These are phyloP conservation scores for Dipus sagitta DNA, from an alignment of 2,797 vertebrate species.

Conservation along the genomic window DNA sequence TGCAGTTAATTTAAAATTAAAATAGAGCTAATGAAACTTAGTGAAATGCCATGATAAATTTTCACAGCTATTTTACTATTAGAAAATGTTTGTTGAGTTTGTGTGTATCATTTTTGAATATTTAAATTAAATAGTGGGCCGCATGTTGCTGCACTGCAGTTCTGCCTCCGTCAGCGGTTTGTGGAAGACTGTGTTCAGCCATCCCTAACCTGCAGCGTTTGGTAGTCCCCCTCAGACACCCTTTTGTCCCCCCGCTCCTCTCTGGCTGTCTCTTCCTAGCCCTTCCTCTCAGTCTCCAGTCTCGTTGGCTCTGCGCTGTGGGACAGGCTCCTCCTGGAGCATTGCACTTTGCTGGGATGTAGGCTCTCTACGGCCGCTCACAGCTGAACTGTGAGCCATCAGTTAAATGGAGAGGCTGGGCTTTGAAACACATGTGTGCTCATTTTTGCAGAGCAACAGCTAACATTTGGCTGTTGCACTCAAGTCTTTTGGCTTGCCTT, in stretches of 20 bases:
- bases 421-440: conserved; percentile 8
- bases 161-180: neutral
- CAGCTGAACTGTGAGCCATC: neutral
- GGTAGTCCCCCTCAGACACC: neutral
- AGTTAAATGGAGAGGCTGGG: neutral
- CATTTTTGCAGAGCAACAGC: neutral
- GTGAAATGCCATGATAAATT: neutral
- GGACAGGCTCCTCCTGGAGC: neutral
- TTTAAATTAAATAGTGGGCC: neutral
- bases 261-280: neutral
- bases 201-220: too few relatives aligned
- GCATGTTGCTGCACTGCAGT: fast-evolving
- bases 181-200: neutral
- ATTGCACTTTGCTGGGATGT: neutral
- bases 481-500: neutral
- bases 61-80: neutral
- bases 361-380: neutral
- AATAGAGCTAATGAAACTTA: neutral
- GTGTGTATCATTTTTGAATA: neutral
- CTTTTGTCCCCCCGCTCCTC: neutral
- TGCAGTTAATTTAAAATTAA: neutral
- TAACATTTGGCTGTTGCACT: neutral
- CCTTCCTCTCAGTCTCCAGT: fast-evolving
- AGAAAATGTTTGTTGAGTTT: neutral
- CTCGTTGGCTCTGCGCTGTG: too few relatives aligned